Base-by-base conservation (phyloP, 1,140 invertebrate species). In the Bemisia tabaci region DNA sequence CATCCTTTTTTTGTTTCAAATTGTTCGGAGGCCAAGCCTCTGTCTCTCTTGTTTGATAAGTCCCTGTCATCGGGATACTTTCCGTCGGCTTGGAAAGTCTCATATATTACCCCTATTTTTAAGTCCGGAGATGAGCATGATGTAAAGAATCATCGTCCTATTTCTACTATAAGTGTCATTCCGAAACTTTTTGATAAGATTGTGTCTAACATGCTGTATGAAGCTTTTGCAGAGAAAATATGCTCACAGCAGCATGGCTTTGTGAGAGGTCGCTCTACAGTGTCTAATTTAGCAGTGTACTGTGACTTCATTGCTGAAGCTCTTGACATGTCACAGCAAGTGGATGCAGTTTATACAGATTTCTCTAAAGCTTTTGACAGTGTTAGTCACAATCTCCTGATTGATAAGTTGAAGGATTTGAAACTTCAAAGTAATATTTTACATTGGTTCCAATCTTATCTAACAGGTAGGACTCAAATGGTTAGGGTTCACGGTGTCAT, bases 131-230 rank as follows among this genome's bases (percentile, higher is more conserved):
- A 67, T 39, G 63, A 17, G 26, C 26, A 58, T 21, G 62, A 67
- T 63, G 27, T 70, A 26, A 59, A 59, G 27, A 70, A 72, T 27
- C 69, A 72, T 65, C 59, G 71, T 26, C 71, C 69, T 12, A 72
- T 72, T 23, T 66, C 69, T 0, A 68, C 66, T n/a, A 58, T 70
- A 12, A 69, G 65, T 48, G 22, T 59, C 0, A 69, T 70, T 22
- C 66, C 66, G 0, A 72, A 72, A 69, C 9, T 72, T 1, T 67
- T 67, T 25, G 66, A 67, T 22, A 59, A 39, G n/a, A 39, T 67
- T 27, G 26, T 67, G 21, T 21, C 2, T 26, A 9, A 33, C 17
- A 64, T 58, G 59, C 26, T 67, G 2, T 5, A 17, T 21, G 2
- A n/a, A 24, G 1, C 39, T 23, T 59, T 67, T 26, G 11, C 12